phyloP scores from a whole-genome alignment of 2,113 vertebrate genomes.

The Rhizomys pruinosus region DNA sequence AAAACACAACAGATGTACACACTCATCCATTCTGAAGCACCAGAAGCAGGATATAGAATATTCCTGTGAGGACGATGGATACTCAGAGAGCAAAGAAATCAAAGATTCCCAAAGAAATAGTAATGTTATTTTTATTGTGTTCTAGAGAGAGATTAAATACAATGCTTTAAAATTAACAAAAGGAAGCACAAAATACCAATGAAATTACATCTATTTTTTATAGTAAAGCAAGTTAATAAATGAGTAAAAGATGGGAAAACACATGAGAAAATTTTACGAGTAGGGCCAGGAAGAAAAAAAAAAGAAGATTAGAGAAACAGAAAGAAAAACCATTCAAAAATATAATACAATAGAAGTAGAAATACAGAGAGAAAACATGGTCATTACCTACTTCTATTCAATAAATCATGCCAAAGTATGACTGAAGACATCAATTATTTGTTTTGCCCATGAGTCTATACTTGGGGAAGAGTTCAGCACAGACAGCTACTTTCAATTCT shows the following conservation, averaged over 20 bases:
- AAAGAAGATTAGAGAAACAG: background rate
- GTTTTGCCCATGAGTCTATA: background rate
- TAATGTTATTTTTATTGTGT: constrained; percentile 52
- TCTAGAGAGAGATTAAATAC: constrained; percentile 15
- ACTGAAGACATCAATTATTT: background rate
- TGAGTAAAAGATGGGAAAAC: background rate
- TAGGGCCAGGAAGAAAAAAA: background rate
- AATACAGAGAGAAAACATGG: background rate
- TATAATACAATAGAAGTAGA: background rate
- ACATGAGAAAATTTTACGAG: background rate
- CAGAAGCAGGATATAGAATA: constrained; percentile 7
- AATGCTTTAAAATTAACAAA: constrained; percentile 63
- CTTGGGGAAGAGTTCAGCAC: constrained; percentile 4
- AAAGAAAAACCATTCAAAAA: background rate
- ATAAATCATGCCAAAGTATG: constrained; percentile 2
- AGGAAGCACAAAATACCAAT: constrained; percentile 16
- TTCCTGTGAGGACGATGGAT: background rate
- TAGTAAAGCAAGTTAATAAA: constrained; percentile 4
- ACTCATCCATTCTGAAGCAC: constrained; percentile 57
- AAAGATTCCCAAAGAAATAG: constrained; percentile 17
- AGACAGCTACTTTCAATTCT: background rate
- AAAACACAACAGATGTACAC: constrained; percentile 51
- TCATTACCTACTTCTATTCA: background rate
- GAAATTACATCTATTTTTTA: constrained; percentile 23
- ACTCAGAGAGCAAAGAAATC: constrained; percentile 23